phyloP scores from a whole-genome alignment of 2,888 invertebrate species.

The Clostera curtula region DNA sequence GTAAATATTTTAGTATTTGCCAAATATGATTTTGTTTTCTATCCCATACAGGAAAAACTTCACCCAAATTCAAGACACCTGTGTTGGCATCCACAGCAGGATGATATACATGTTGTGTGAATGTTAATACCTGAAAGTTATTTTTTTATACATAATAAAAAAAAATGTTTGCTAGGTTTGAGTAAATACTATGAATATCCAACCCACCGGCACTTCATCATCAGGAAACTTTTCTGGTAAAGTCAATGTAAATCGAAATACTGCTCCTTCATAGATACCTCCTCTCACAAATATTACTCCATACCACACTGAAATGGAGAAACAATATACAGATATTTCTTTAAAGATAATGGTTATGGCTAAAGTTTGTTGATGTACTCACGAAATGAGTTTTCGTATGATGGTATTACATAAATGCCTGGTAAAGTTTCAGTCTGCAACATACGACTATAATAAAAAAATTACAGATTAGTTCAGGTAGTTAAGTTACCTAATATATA shows the following conservation, averaged over 20 bases:
- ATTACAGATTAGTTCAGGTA: not conserved
- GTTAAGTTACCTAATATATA: not conserved
- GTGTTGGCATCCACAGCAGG: slow-evolving; percentile 87
- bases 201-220: slow-evolving; percentile 86
- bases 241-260: slow-evolving; percentile 91
- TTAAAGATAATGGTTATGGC: slow-evolving; percentile 1
- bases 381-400: slow-evolving; percentile 87
- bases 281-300: slow-evolving; percentile 92
- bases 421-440: slow-evolving; percentile 88
- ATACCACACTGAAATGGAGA: slow-evolving; percentile 85
- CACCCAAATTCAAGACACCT: slow-evolving; percentile 83
- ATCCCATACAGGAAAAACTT: slow-evolving; percentile 91
- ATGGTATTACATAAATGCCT: slow-evolving; percentile 95
- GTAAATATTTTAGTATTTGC: slow-evolving; percentile 91
- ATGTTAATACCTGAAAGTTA: slow-evolving; percentile 81
- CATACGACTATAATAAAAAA: slow-evolving; percentile 81
- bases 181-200: too few relatives aligned
- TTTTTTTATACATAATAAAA: slow-evolving; percentile 1
- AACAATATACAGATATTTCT: not conserved
- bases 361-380: slow-evolving; percentile 49
- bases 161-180: too few relatives aligned
- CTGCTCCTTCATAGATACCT: slow-evolving; percentile 91
- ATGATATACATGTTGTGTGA: slow-evolving; percentile 90
- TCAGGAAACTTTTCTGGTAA: slow-evolving; percentile 93
- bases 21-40: slow-evolving; percentile 88